Percentiles rank a stretch among this genome's conserved stretches.
These are phyloP conservation scores for Pithys albifrons DNA, from an alignment of 2,113 vertebrate species.

Conservation along the genomic window DNA sequence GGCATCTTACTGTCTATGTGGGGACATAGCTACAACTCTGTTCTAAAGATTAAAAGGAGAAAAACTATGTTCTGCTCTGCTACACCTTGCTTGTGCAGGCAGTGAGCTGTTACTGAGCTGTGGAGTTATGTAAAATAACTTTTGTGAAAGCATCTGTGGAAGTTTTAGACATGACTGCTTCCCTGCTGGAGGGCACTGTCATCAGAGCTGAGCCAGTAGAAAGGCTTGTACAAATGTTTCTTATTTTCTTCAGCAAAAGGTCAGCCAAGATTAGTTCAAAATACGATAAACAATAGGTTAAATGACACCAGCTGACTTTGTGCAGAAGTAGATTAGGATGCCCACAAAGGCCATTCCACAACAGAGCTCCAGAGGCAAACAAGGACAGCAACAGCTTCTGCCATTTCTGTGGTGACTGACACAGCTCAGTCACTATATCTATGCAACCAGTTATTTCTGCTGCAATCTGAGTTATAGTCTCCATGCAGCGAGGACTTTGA, in stretches of 20 bases:
- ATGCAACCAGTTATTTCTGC: neutral
- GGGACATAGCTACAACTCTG: neutral
- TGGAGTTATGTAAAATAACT: neutral
- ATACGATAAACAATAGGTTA: neutral
- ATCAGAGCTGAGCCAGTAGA: neutral
- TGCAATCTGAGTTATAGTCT: neutral
- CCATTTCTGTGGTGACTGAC: neutral
- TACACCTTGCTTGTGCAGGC: neutral
- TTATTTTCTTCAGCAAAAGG: constrained; percentile 30
- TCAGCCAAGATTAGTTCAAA: constrained; percentile 8
- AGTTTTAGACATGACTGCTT: neutral
- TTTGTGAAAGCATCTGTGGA: neutral
- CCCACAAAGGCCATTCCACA: neutral
- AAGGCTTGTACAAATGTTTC: neutral
- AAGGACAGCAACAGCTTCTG: neutral
- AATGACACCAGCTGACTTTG: neutral
- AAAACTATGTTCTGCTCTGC: neutral
- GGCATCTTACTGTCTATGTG: neutral
- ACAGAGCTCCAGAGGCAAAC: neutral
- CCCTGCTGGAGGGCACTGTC: constrained; percentile 22
- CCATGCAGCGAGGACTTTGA: neutral
- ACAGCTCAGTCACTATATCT: neutral
- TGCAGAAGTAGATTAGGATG: neutral
- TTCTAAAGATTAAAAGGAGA: neutral
- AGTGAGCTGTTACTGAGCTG: neutral